phyloP scores from a whole-genome alignment of 2,113 vertebrate genomes.

The Mustela lutreola region DNA sequence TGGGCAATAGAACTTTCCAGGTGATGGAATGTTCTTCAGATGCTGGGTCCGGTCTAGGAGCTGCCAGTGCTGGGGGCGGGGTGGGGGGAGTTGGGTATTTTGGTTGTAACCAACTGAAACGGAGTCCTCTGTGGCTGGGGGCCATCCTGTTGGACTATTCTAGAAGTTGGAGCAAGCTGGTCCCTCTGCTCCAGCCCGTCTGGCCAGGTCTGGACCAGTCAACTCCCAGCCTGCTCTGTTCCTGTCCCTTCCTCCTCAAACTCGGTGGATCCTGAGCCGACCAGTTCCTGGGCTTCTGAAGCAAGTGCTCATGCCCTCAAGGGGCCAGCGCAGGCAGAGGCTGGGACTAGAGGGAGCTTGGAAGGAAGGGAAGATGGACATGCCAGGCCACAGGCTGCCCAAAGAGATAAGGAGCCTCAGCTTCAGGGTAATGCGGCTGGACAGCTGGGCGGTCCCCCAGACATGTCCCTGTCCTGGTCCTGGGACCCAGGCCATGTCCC shows the following conservation, averaged over 20 bases:
- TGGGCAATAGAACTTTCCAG: no score
- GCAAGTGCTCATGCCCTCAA: not conserved
- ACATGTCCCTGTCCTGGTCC: not conserved
- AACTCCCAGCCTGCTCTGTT: not conserved
- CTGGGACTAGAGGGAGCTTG: not conserved
- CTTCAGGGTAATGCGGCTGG: not conserved
- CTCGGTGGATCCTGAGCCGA: not conserved
- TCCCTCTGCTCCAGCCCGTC: not conserved
- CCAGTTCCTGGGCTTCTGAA: not conserved
- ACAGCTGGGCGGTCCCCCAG: no score
- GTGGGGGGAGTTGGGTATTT: not conserved
- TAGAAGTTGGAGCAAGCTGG: not conserved
- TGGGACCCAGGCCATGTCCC: not conserved
- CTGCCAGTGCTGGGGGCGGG: not conserved
- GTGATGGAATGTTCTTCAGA: not conserved
- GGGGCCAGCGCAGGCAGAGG: accelerated
- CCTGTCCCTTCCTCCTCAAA: not conserved
- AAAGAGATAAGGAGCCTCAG: not conserved
- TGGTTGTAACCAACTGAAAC: not conserved
- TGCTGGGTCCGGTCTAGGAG: not conserved
- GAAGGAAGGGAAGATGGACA: no score
- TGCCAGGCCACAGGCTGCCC: not conserved
- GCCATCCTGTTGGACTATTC: not conserved
- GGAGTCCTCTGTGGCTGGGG: not conserved
- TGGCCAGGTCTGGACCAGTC: not conserved